phyloP scores from a whole-genome alignment of 2,113 vertebrate species.

The Cyanoramphus novaezelandiae region DNA sequence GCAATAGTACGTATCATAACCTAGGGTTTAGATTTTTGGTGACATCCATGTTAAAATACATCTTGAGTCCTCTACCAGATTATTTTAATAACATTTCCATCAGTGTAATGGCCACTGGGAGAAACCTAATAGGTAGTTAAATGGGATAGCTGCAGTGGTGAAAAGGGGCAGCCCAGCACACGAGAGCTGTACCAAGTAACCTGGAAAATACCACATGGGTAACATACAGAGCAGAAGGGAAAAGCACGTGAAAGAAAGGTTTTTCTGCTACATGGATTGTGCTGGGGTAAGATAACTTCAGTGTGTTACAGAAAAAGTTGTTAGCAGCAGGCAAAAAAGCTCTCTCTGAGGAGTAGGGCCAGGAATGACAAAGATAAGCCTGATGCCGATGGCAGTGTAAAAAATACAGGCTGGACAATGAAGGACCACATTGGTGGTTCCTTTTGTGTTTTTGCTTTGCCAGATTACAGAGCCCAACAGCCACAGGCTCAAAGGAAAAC shows the following conservation, averaged over 20 bases:
- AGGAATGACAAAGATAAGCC: background rate
- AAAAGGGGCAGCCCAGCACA: background rate
- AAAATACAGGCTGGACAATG: background rate
- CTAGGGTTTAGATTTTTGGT: background rate
- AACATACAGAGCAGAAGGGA: background rate
- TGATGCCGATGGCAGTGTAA: background rate
- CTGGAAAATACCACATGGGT: background rate
- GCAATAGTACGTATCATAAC: background rate
- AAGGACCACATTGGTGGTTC: background rate
- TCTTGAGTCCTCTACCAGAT: background rate
- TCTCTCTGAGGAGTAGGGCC: background rate
- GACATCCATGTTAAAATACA: background rate
- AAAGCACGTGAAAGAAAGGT: background rate
- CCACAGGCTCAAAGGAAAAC: background rate
- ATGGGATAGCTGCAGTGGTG: background rate
- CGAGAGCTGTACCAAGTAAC: rapidly evolving
- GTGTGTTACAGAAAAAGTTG: background rate
- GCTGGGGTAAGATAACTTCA: background rate
- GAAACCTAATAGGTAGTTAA: background rate
- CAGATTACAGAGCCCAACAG: background rate
- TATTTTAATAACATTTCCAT: background rate
- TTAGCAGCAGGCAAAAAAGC: background rate
- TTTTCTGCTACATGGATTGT: background rate
- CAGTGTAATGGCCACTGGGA: background rate
- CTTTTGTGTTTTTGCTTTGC: background rate